These are phyloP conservation scores for Oncorhynchus keta DNA, from an alignment of 2,113 vertebrate species.

Conservation along the genomic window DNA sequence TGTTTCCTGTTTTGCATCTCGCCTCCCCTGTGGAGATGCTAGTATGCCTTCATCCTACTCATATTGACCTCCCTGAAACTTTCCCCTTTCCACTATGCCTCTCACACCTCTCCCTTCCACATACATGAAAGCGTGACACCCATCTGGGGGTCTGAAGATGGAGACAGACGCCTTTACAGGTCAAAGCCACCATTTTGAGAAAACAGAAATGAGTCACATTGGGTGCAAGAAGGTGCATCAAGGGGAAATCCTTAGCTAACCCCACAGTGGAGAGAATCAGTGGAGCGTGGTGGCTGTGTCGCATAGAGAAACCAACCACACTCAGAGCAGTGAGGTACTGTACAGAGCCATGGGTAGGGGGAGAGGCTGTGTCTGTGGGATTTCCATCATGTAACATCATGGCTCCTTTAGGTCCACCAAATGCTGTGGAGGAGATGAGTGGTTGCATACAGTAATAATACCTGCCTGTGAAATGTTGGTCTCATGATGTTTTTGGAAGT, in stretches of 20 bases:
- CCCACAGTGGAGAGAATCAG: neutral
- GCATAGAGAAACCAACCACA: neutral
- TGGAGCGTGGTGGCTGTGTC: neutral
- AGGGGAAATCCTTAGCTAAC: neutral
- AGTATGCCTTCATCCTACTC: neutral
- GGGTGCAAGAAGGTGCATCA: neutral
- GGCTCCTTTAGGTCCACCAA: neutral
- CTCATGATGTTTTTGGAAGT: neutral
- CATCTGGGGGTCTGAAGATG: neutral
- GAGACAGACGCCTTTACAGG: neutral
- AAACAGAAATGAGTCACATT: slow-evolving; percentile 18
- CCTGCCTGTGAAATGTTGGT: neutral
- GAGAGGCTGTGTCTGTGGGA: neutral
- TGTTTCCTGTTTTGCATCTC: neutral
- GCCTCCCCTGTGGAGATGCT: neutral
- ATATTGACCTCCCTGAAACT: neutral
- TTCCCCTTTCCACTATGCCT: neutral
- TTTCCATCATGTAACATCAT: neutral
- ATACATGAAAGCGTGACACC: neutral
- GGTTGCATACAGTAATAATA: neutral
- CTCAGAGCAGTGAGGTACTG: neutral
- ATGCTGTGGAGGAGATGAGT: neutral
- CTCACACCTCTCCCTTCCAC: neutral
- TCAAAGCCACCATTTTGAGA: neutral
- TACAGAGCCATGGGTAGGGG: neutral